Evolutionary conservation across 2,797 vertebrate species (phyloP).

Genomic region (Champsocephalus gunnari): DNA sequence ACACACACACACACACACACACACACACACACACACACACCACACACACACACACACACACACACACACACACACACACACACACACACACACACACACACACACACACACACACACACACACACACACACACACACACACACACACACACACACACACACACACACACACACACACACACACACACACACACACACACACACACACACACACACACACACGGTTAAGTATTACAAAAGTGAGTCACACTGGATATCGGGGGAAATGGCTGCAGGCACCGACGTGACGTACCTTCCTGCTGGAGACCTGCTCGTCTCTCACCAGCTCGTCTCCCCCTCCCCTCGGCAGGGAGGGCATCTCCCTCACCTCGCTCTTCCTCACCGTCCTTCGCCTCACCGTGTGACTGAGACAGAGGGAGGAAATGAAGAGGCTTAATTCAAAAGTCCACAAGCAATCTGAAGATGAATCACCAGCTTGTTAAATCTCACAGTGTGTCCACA

Average conservation of each 20-base stretch:
- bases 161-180: slow-evolving; percentile 4
- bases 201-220: background rate
- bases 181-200: slow-evolving; percentile 7
- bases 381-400: slow-evolving; percentile 93
- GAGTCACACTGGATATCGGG: background rate
- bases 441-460: background rate
- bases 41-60: slow-evolving; percentile 1
- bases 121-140: slow-evolving; percentile 6
- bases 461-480: background rate
- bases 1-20: background rate
- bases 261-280: background rate
- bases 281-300: slow-evolving; percentile 88
- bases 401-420: slow-evolving; percentile 83
- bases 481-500: background rate
- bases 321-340: slow-evolving; percentile 87
- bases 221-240: slow-evolving; percentile 12
- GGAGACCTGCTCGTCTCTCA: slow-evolving; percentile 93
- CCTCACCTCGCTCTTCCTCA: slow-evolving; percentile 91
- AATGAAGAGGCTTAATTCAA: background rate
- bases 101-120: background rate
- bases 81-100: slow-evolving; percentile 1
- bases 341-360: slow-evolving; percentile 94
- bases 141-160: slow-evolving; percentile 11
- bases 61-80: slow-evolving; percentile 1
- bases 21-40: background rate